Conservation (phyloP, 2,888 invertebrate species). For the Brenthis ino region DNA sequence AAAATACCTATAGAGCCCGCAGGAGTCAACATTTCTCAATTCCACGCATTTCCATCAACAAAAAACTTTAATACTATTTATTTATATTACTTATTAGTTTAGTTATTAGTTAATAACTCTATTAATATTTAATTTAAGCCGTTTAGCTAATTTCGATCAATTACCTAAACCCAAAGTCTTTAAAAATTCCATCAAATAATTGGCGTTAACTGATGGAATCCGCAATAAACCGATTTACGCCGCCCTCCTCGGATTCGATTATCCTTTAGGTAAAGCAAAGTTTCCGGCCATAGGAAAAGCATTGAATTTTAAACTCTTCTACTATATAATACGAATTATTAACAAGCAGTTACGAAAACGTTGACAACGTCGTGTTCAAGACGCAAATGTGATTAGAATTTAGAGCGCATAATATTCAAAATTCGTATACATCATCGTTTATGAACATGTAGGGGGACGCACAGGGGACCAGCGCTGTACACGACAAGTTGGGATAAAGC, state of each 20-base stretch:
- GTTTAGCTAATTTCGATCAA: neutral
- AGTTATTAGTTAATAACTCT: too few species aligned
- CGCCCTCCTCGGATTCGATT: conserved; percentile 55
- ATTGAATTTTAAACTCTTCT: conserved; percentile 16
- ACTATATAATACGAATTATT: conserved; percentile 7
- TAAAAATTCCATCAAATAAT: conserved; percentile 45
- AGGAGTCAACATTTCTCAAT: too few species aligned
- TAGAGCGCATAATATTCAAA: conserved; percentile 47
- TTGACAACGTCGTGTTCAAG: conserved; percentile 38
- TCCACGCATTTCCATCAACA: too few species aligned
- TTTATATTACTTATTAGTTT: too few species aligned
- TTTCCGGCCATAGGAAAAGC: conserved; percentile 2
- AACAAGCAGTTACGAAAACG: conserved; percentile 13
- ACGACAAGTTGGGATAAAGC: conserved; percentile 65
- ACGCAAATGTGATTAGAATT: conserved; percentile 49
- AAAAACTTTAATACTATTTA: too few species aligned
- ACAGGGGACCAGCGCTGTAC: conserved; percentile 48
- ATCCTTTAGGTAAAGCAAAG: conserved; percentile 42
- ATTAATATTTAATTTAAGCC: neutral
- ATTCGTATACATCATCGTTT: conserved; percentile 39
- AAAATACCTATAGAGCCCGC: too few species aligned
- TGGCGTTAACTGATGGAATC: conserved; percentile 57
- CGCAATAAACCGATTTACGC: conserved; percentile 53
- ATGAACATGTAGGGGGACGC: conserved; percentile 39
- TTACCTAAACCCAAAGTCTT: conserved; percentile 24